A percentile compares a stretch with the other conserved stretches of the same genome.
These are phyloP conservation scores for Cyclopterus lumpus DNA, from an alignment of 2,797 vertebrate species.

Conservation along the genomic window DNA sequence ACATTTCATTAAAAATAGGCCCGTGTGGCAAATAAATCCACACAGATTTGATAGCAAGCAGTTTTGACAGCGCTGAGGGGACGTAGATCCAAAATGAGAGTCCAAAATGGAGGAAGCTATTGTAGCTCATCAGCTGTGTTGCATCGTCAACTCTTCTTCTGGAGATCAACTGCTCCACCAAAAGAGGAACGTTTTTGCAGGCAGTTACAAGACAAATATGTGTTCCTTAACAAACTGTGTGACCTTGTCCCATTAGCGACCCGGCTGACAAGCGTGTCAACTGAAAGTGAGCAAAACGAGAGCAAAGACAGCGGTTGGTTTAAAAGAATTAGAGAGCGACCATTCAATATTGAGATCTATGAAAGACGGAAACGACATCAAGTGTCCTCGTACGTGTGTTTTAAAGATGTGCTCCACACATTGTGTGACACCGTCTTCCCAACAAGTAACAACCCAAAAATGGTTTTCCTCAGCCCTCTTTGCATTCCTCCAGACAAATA, in stretches of 20 bases:
- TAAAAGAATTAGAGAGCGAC: neutral
- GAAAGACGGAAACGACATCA: neutral
- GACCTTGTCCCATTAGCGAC: neutral
- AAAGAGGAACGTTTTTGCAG: neutral
- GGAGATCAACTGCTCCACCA: neutral
- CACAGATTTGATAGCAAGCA: neutral
- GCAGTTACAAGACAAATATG: neutral
- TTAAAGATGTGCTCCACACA: neutral
- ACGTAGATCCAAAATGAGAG: neutral
- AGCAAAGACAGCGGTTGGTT: neutral
- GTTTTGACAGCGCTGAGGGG: neutral
- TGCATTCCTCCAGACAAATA: constrained; percentile 9
- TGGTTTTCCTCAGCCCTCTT: neutral
- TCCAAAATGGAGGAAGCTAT: neutral
- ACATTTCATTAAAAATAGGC: neutral
- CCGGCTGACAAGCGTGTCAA: neutral
- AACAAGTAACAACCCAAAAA: neutral
- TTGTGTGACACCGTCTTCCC: neutral
- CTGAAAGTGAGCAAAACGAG: neutral
- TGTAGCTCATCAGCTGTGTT: neutral
- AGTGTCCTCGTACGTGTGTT: neutral
- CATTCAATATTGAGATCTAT: neutral
- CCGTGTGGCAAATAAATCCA: neutral
- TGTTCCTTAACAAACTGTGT: neutral
- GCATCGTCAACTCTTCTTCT: neutral